Base-by-base conservation (phyloP, 2,113 vertebrate species). In the Todiramphus saurophagus region DNA sequence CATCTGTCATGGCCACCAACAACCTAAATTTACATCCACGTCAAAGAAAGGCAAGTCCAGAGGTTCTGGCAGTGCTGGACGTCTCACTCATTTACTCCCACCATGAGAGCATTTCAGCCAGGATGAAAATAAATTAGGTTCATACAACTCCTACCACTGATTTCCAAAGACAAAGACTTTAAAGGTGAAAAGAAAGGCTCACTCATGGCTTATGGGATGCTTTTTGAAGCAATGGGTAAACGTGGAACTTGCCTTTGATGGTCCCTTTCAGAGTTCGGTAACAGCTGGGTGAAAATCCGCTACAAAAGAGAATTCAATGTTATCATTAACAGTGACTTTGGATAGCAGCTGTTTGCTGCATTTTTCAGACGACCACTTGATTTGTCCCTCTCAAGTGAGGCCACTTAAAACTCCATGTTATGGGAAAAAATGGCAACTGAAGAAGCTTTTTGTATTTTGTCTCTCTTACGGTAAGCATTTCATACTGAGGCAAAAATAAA, bases 311-410 rank as follows among this genome's bases (percentile, higher is more conserved):
- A 91, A 85, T 58, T 69, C 31, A 7, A 3, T 8, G 39, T 63
- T 89, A 76, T 56, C 79, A 76, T 95, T 73, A 97, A 86, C 5
- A 2, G 74, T 73, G 90, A 87, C 68, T 95, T 79, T 37, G 81
- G 94, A 84, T 75, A 83, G 97, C 95, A 97, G 96, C 97, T 97
- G 93, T 87, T 90, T 43, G 85, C 83, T 94, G 73, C 27, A 11
- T 91, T 91, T 60, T 88, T 88, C 87, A 94, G 83, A 73, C 75
- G 31, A n/a, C 81, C 83, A 46, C 87, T 97, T 77, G 89, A 89
- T 94, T 85, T 91, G 86, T 93, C 74, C 90, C 43, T 96, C 95
- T 89, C 53, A 4, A 89, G 75, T 16, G 70, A 96, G 89, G 62
- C 93, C 95, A 89, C 95, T 97, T 94, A 83, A 95, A 97, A 96